Evolutionary conservation across 2,797 vertebrate species (phyloP).

Genomic region (Bovichtus variegatus): DNA sequence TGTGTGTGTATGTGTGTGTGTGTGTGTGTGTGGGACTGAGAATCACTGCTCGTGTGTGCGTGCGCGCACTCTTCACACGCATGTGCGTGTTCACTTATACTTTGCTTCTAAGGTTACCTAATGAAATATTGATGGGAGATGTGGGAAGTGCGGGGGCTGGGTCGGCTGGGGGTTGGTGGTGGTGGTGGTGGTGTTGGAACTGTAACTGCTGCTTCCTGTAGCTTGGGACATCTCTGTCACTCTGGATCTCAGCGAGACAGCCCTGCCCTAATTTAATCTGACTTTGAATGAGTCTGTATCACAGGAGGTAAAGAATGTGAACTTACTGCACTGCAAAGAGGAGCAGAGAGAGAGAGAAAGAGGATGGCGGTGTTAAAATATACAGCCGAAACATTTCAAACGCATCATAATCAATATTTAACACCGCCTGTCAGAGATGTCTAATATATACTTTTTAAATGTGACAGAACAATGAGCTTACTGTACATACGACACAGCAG

Average conservation of each 20-base stretch:
- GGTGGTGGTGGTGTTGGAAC: slow-evolving; percentile 66
- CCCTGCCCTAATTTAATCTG: slow-evolving; percentile 95
- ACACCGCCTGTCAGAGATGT: slow-evolving; percentile 82
- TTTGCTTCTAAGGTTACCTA: slow-evolving; percentile 86
- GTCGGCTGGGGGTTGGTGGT: slow-evolving; percentile 66
- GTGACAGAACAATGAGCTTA: slow-evolving; percentile 77
- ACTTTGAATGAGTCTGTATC: slow-evolving; percentile 92
- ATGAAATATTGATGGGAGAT: slow-evolving; percentile 94
- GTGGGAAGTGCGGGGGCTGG: slow-evolving; percentile 83
- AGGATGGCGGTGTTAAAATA: slow-evolving; percentile 60
- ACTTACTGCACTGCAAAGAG: slow-evolving; percentile 77
- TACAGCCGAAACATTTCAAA: slow-evolving; percentile 88
- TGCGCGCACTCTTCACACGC: slow-evolving; percentile 22
- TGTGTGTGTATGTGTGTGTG: slow-evolving; percentile 25
- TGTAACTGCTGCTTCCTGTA: slow-evolving; percentile 88
- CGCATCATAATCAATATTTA: slow-evolving; percentile 90
- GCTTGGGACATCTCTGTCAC: slow-evolving; percentile 90
- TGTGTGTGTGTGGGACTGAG: slow-evolving; percentile 34
- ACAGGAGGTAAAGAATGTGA: slow-evolving; percentile 83
- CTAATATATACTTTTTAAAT: slow-evolving; percentile 69
- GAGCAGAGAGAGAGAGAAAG: slow-evolving; percentile 37
- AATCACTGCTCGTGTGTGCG: slow-evolving; percentile 24
- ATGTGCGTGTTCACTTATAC: slow-evolving; percentile 74
- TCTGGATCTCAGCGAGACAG: slow-evolving; percentile 84
- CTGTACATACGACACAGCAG: slow-evolving; percentile 51